A percentile compares a stretch with the other conserved stretches of the same genome.
Conservation (phyloP, 92 coral and sea anemone species). For the Ricordea florida region DNA sequence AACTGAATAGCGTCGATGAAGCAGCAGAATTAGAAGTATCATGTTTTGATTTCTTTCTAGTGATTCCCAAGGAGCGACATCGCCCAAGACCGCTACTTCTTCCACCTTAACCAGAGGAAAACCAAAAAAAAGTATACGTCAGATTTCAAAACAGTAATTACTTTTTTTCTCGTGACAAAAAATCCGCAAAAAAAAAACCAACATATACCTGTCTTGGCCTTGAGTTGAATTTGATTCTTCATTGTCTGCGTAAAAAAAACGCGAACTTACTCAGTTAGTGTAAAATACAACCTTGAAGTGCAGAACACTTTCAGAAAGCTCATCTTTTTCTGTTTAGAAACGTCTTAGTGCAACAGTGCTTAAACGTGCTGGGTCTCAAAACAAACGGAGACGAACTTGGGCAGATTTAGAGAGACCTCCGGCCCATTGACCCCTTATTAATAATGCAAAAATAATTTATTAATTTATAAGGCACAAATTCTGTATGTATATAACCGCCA, state of each 20-base stretch:
- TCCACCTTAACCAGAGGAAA: neutral
- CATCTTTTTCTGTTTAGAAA: too few relatives aligned
- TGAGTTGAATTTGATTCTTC: slow-evolving; percentile 62
- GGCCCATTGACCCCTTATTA: too few relatives aligned
- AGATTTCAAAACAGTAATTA: neutral
- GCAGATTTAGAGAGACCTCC: too few relatives aligned
- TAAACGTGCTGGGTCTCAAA: too few relatives aligned
- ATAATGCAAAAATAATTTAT: too few relatives aligned
- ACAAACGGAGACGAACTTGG: too few relatives aligned
- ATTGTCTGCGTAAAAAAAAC: slow-evolving; percentile 33
- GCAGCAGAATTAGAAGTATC: neutral
- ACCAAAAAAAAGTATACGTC: neutral
- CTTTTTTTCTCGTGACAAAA: neutral
- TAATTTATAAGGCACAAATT: too few relatives aligned
- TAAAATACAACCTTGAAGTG: neutral
- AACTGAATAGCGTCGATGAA: slow-evolving; percentile 40
- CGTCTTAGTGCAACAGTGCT: too few relatives aligned
- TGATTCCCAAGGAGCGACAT: slow-evolving; percentile 72
- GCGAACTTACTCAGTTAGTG: neutral
- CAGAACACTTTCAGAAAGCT: too few relatives aligned
- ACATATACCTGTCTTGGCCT: slow-evolving; percentile 13
- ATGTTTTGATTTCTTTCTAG: slow-evolving; percentile 43
- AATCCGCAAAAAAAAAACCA: neutral
- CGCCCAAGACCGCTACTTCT: slow-evolving; percentile 66
- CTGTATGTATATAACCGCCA: too few relatives aligned